A percentile compares a stretch with the other conserved stretches of the same genome.
Evolutionary conservation across 1,140 invertebrate species (phyloP).

Genomic region (Paramacrobiotus metropolitanus): DNA sequence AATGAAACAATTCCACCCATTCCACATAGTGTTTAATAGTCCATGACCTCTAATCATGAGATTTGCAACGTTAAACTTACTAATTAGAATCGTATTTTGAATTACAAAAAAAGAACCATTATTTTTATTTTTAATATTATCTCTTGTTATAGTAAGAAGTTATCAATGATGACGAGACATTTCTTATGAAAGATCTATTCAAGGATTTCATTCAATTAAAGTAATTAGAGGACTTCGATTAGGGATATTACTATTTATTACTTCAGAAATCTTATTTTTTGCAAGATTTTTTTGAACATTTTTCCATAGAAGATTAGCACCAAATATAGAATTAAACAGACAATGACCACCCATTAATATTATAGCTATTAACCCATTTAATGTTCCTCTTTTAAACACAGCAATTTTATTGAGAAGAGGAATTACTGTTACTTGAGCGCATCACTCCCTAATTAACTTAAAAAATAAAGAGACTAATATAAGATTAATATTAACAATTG

Average conservation of each 20-base stretch:
- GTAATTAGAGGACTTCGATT: constrained; percentile 11
- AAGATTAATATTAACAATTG: constrained; percentile 26
- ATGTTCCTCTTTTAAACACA: constrained; percentile 36
- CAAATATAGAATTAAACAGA: constrained; percentile 33
- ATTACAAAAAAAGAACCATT: neutral
- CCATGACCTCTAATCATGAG: constrained; percentile 8
- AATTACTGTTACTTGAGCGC: constrained; percentile 30
- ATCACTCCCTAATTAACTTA: constrained; percentile 30
- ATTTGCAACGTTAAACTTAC: neutral
- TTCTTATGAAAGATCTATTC: neutral
- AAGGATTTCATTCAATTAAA: neutral
- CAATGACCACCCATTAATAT: constrained; percentile 33
- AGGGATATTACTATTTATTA: constrained; percentile 38
- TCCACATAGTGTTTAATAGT: constrained; percentile 7
- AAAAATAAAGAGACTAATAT: constrained; percentile 23
- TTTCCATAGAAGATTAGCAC: constrained; percentile 35
- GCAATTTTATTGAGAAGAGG: constrained; percentile 32
- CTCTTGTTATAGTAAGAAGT: neutral
- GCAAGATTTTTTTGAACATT: constrained; percentile 36
- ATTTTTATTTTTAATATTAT: neutral
- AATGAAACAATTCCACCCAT: constrained; percentile 17
- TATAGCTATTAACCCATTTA: constrained; percentile 33
- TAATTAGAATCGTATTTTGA: neutral
- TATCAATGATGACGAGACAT: constrained; percentile 3
- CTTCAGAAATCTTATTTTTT: constrained; percentile 36